Conservation (phyloP, 1,140 invertebrate species). For the Drosophila tropicalis region DNA sequence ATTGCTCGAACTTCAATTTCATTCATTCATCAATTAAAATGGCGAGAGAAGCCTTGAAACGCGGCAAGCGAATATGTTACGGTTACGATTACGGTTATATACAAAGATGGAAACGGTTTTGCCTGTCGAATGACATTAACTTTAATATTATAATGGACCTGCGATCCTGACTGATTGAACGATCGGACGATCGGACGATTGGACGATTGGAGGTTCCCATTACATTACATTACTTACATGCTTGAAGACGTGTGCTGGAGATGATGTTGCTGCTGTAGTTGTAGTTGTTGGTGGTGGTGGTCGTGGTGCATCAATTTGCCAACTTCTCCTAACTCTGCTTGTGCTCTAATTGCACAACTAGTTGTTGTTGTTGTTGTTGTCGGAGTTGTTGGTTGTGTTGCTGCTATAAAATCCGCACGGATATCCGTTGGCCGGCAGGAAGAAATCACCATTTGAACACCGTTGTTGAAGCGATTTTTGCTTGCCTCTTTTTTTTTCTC, state of each 20-base stretch:
- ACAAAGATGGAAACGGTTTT: neutral
- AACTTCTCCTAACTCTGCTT: slow-evolving; percentile 70
- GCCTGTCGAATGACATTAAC: slow-evolving; percentile 62
- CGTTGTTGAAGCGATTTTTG: slow-evolving; percentile 61
- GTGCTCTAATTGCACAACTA: slow-evolving; percentile 63
- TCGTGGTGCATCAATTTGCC: slow-evolving; percentile 69
- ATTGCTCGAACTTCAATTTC: slow-evolving; percentile 81
- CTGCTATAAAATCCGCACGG: slow-evolving; percentile 76
- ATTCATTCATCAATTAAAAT: slow-evolving; percentile 81
- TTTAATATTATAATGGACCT: slow-evolving; percentile 46
- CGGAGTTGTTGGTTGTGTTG: no score
- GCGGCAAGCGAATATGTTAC: slow-evolving; percentile 36
- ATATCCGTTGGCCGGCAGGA: slow-evolving; percentile 79
- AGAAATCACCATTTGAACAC: slow-evolving; percentile 81
- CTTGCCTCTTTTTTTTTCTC: no score
- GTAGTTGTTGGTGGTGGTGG: no score
- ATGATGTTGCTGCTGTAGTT: slow-evolving; percentile 21
- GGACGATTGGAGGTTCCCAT: neutral
- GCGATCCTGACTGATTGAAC: neutral
- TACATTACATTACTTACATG: slow-evolving; percentile 61
- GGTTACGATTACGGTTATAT: slow-evolving; percentile 3
- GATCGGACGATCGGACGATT: no score
- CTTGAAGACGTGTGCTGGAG: slow-evolving; percentile 37
- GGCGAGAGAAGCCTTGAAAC: slow-evolving; percentile 7
- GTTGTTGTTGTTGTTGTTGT: slow-evolving; percentile 42